A percentile compares a stretch with the other conserved stretches of the same genome.
Evolutionary conservation across 2,888 invertebrate species (phyloP).

Genomic region (Erebia aethiops): DNA sequence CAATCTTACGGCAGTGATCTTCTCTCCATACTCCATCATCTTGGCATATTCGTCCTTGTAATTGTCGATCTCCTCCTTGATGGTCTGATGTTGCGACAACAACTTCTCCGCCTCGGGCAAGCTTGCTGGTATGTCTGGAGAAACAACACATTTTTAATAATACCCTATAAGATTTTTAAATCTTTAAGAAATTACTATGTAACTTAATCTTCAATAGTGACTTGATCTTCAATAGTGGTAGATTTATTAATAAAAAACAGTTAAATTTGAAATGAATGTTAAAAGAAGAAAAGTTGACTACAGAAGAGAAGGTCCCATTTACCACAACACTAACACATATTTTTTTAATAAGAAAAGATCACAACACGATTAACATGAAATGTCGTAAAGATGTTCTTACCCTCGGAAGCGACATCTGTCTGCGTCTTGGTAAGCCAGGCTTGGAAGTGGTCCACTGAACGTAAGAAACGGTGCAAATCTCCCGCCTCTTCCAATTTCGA

Average conservation of each 20-base stretch:
- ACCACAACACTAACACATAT: too few relatives aligned
- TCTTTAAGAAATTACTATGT: too few relatives aligned
- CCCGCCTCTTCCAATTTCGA: conserved; percentile 99
- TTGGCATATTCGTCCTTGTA: conserved; percentile 98
- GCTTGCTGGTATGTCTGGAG: conserved; percentile 92
- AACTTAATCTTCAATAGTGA: too few relatives aligned
- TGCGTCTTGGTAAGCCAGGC: conserved; percentile 99
- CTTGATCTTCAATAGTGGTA: too few relatives aligned
- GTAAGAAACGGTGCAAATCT: conserved; percentile 97
- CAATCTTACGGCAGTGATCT: conserved; percentile 89
- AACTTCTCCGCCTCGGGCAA: conserved; percentile 98
- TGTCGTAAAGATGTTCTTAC: conserved; percentile 45
- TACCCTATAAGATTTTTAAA: too few relatives aligned
- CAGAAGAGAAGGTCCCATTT: too few relatives aligned
- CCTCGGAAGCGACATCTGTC: conserved; percentile 98
- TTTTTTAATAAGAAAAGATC: too few relatives aligned
- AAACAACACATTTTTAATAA: background rate
- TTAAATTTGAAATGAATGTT: too few relatives aligned
- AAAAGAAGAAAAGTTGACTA: too few relatives aligned
- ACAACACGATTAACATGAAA: too few relatives aligned
- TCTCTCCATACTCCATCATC: conserved; percentile 99
- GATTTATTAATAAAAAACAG: too few relatives aligned
- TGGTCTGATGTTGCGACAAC: conserved; percentile 98
- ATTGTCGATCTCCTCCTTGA: conserved; percentile 99
- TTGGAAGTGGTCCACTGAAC: conserved; percentile 99